phyloP scores from a whole-genome alignment of 1,140 invertebrate genomes.

The Eufriesea mexicana region DNA sequence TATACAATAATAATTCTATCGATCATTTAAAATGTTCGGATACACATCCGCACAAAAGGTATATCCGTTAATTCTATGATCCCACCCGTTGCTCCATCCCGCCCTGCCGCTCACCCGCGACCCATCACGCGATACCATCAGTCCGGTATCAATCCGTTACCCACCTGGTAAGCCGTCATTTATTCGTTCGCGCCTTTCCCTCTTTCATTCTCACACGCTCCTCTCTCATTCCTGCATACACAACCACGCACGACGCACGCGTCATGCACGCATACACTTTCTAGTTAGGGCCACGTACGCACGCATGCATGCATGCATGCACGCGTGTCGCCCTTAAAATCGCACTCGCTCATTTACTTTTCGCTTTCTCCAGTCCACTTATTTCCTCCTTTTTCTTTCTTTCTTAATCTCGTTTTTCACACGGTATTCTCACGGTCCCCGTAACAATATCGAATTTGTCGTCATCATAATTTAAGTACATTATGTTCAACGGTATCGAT shows the following conservation, averaged over 20 bases:
- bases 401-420: conserved; percentile 13
- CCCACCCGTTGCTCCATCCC: too few species aligned
- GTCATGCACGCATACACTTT: not conserved
- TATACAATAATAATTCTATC: conserved; percentile 54
- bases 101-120: too few species aligned
- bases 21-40: conserved; percentile 33
- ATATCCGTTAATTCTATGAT: not conserved
- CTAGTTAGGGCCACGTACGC: too few species aligned
- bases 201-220: not conserved
- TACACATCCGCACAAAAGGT: conserved; percentile 2
- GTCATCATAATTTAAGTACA: conserved; percentile 69
- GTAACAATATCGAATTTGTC: conserved; percentile 60
- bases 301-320: not conserved
- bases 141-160: too few species aligned
- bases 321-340: too few species aligned
- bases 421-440: conserved; percentile 45
- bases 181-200: not conserved
- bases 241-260: not conserved
- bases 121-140: too few species aligned
- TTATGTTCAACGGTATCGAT: conserved; percentile 79
- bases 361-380: conserved; percentile 26
- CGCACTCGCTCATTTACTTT: not conserved
- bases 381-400: conserved; percentile 5
- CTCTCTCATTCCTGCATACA: not conserved
- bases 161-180: too few species aligned